Percentiles rank a stretch among this genome's conserved stretches.
Evolutionary conservation across 2,113 vertebrate species (phyloP).

Genomic region (Lepisosteus oculatus): DNA sequence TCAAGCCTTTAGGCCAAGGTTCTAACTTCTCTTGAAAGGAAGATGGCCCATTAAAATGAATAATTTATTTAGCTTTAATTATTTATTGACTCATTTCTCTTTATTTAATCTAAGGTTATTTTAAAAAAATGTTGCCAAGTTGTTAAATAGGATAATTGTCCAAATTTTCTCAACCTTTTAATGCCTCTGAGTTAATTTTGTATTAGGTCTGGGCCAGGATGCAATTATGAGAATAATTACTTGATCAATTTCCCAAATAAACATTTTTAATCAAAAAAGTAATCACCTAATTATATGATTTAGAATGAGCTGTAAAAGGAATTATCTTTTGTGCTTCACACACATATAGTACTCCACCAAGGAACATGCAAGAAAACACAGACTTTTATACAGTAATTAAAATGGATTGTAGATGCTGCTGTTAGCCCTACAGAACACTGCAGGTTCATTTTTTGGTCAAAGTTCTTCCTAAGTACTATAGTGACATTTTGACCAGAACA

Average conservation of each 20-base stretch:
- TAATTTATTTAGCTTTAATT: constrained; percentile 69
- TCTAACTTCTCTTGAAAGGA: constrained; percentile 44
- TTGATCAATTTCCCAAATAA: constrained; percentile 35
- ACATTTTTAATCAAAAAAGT: neutral
- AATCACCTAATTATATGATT: too few species aligned
- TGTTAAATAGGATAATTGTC: constrained; percentile 51
- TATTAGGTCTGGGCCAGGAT: constrained; percentile 33
- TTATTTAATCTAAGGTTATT: constrained; percentile 68
- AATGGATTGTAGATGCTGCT: too few species aligned
- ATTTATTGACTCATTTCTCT: constrained; percentile 66
- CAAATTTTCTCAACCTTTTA: constrained; percentile 49
- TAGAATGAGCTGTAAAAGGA: too few species aligned
- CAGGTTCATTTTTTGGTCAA: too few species aligned
- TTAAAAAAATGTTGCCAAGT: constrained; percentile 59
- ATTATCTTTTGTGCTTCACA: too few species aligned
- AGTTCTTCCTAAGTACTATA: too few species aligned
- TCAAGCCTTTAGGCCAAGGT: constrained; percentile 19
- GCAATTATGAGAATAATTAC: constrained; percentile 46
- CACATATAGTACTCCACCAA: too few species aligned
- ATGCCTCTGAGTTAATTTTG: constrained; percentile 38
- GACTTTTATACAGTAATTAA: too few species aligned
- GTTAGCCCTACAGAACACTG: too few species aligned
- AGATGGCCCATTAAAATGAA: constrained; percentile 59
- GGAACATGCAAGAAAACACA: too few species aligned
- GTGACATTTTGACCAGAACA: too few species aligned